Percentiles rank a stretch among this genome's conserved stretches.
phyloP scores from a whole-genome alignment of 2,888 invertebrate species.

The Drosophila maculinotata region DNA sequence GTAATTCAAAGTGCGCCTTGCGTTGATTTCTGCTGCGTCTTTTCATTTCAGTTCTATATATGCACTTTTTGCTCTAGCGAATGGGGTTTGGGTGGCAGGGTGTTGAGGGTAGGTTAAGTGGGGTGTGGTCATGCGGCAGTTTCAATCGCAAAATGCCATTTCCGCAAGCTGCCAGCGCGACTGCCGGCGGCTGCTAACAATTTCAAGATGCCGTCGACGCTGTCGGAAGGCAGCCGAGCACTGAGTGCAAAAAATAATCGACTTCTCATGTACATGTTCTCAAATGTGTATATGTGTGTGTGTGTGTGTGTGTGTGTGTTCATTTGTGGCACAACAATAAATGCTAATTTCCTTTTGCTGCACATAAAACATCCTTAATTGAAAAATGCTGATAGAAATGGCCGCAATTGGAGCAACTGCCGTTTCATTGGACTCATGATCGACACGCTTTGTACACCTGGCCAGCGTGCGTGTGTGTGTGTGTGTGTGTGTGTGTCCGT shows the following conservation, averaged over 20 bases:
- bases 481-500: slow-evolving; percentile 4
- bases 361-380: slow-evolving; percentile 73
- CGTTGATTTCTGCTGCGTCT: slow-evolving; percentile 68
- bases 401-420: slow-evolving; percentile 24
- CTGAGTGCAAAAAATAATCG: slow-evolving; percentile 62
- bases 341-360: slow-evolving; percentile 75
- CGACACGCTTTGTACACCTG: slow-evolving; percentile 27
- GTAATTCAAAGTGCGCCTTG: slow-evolving; percentile 74
- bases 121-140: slow-evolving; percentile 60
- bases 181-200: slow-evolving; percentile 25
- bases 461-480: neutral
- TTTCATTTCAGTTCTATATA: slow-evolving; percentile 30
- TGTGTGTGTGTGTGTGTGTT: slow-evolving; percentile 9
- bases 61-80: slow-evolving; percentile 22
- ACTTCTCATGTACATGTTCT: slow-evolving; percentile 57
- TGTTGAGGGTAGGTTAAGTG: slow-evolving; percentile 1
- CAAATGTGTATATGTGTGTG: slow-evolving; percentile 14
- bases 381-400: slow-evolving; percentile 74
- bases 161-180: slow-evolving; percentile 55
- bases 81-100: neutral
- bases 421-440: slow-evolving; percentile 34
- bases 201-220: slow-evolving; percentile 31
- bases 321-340: slow-evolving; percentile 65
- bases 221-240: slow-evolving; percentile 50
- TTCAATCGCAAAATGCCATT: slow-evolving; percentile 70